phyloP scores from a whole-genome alignment of 1,140 invertebrate genomes.

The Heterodera schachtii region DNA sequence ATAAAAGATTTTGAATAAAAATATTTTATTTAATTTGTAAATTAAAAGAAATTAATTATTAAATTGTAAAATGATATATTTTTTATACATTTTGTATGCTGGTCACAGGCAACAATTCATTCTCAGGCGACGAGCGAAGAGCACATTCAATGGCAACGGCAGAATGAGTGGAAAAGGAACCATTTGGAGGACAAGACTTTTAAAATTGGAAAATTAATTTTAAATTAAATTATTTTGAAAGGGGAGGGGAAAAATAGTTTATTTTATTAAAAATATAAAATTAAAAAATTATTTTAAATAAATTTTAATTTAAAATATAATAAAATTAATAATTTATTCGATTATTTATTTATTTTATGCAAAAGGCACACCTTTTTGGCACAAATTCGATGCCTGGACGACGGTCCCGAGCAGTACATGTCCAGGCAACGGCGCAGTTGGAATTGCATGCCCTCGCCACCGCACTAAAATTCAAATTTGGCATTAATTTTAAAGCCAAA shows the following conservation, averaged over 20 bases:
- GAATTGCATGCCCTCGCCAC: constrained; percentile 46
- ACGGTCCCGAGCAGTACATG: constrained; percentile 45
- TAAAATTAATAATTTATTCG: too few species aligned
- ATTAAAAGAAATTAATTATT: neutral
- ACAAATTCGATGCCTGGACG: constrained; percentile 22
- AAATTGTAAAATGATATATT: neutral
- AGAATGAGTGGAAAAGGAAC: neutral
- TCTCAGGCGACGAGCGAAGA: neutral
- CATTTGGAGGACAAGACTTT: neutral
- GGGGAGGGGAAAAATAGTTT: neutral
- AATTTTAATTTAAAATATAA: neutral
- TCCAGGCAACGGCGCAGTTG: constrained; percentile 55
- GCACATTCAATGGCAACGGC: neutral
- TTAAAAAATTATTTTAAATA: constrained; percentile 7
- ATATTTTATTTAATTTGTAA: too few species aligned
- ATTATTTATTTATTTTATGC: constrained; percentile 9
- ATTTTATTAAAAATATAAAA: neutral
- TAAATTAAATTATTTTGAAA: neutral
- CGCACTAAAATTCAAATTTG: constrained; percentile 48
- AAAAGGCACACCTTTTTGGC: neutral
- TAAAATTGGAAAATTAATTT: neutral
- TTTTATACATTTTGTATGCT: constrained; percentile 8
- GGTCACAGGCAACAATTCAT: neutral
- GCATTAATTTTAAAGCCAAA: neutral
- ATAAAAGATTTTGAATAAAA: too few species aligned